Base-by-base conservation (phyloP, 1,140 invertebrate species). In the Akabosia matsudoensis region DNA sequence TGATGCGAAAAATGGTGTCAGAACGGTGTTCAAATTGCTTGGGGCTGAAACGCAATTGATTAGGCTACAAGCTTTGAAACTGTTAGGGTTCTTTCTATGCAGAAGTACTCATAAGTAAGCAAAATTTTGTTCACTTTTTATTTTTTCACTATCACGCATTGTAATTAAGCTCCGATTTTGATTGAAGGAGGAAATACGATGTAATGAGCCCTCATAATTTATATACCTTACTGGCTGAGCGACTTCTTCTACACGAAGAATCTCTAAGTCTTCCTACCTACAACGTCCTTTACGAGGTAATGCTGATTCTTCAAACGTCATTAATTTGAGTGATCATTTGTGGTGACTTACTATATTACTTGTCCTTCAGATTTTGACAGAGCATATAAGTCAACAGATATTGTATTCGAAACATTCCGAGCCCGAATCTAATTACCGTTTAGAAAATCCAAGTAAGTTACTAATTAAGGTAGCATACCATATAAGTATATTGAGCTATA, bases 141-240 rank as follows among this genome's bases (percentile, higher is more conserved):
- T n/a, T 26, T n/a, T 72, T 45, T 72, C 10, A 24, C 7, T 22
- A 37, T 14, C 22, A 34, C 16, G 70, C 4, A 13, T 70, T 33
- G 10, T 31, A 7, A 10, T 70, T 33, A 31, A 31, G 24, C 30
- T 70, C 28, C 33, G 28, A 33, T 22, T 2, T 70, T 34, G 28
- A 70, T 86, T 87, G 51, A 85, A 97, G 94, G 86, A 89, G 97
- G 79, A 99, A 99, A 86, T 97, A 97, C 84, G 97, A 98, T 85
- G 95, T 97, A 16, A 97, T 99, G 95, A 96, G 93, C 82, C 96
- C 97, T 2, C 92, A 97, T 86, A 99, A 99, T 88, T 88, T 99
- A 80, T 99, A 99, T 86, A 97, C 97, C 22, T 85, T 99, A 76
- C 87, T 99, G 74, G 93, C 96, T 1, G 97, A 98, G 84, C 88